Base-by-base conservation (phyloP, 2,797 vertebrate genomes). In the Todus mexicanus region DNA sequence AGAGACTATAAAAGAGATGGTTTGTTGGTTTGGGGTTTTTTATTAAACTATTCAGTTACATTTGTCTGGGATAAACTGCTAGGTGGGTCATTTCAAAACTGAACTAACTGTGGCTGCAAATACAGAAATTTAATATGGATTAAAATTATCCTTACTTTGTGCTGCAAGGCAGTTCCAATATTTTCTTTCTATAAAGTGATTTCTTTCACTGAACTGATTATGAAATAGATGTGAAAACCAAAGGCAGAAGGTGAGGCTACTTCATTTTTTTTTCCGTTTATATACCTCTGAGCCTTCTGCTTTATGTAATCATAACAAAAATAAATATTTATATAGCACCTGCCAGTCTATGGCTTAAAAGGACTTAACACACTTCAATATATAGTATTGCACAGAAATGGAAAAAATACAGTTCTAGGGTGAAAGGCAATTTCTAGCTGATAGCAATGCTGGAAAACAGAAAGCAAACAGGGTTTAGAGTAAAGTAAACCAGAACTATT, bases 261-360 rank as follows among this genome's bases (percentile, higher is more conserved):
- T 85, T 72, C 69, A 16, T 20, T 68, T 66, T 56, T 91, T 80
- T 40, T 33, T 68, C n/a, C n/a, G n/a, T 78, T 81, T 81, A 61
- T 80, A 40, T 71, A 63, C 15, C 25, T 91, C 83, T 87, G 66
- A 95, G 54, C 63, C 72, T 90, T 91, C 80, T 93, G 57, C 74
- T 91, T 93, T 75, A 84, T 69, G 26, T 27, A 89, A 60, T 79
- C 68, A 51, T 69, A 94, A 82, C 53, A 95, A 84, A 71, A 80
- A 80, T 54, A 93, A 95, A 94, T 89, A 93, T 94, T 95, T 96
- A 90, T 84, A 77, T 77, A 93, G 45, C 72, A 95, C 72, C 90
- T 94, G 75, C 61, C 90, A 92, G 33, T 92, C 72, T 75, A 60
- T 53, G 26, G 63, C 33, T 87, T 84, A 63, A 93, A 93, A 93